phyloP scores from a whole-genome alignment of 2,113 vertebrate genomes.

The Ochotona princeps region DNA sequence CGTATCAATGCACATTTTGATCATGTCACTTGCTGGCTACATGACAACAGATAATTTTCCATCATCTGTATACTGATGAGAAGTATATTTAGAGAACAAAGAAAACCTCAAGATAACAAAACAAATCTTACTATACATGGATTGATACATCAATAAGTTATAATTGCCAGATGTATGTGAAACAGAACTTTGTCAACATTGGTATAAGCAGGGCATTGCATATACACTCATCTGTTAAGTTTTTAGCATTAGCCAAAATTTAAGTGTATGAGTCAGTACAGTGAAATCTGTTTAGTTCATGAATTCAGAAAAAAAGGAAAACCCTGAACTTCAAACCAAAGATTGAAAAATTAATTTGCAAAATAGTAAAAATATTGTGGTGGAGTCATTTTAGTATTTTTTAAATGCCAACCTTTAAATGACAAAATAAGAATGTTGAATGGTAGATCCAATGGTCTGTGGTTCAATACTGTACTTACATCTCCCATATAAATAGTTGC shows the following conservation, averaged over 20 bases:
- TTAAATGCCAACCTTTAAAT: conserved; percentile 78
- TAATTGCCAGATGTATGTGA: not conserved
- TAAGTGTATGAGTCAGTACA: conserved; percentile 83
- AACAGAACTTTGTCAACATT: conserved; percentile 83
- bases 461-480: conserved; percentile 72
- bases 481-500: conserved; percentile 36
- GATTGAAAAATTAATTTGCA: conserved; percentile 80
- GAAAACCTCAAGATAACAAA: not conserved
- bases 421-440: conserved; percentile 80
- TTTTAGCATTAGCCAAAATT: conserved; percentile 82
- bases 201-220: conserved; percentile 84
- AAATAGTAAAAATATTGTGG: conserved; percentile 80
- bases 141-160: not conserved
- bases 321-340: conserved; percentile 80
- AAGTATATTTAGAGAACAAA: not conserved
- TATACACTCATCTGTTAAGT: conserved; percentile 83
- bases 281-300: conserved; percentile 81
- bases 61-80: not conserved
- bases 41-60: not conserved
- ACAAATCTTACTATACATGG: not conserved
- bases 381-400: conserved; percentile 72
- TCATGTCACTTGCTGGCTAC: not conserved
- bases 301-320: conserved; percentile 81
- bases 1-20: not conserved
- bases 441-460: conserved; percentile 59